phyloP scores from a whole-genome alignment of 2,113 vertebrate species.

The Cynoglossus semilaevis region DNA sequence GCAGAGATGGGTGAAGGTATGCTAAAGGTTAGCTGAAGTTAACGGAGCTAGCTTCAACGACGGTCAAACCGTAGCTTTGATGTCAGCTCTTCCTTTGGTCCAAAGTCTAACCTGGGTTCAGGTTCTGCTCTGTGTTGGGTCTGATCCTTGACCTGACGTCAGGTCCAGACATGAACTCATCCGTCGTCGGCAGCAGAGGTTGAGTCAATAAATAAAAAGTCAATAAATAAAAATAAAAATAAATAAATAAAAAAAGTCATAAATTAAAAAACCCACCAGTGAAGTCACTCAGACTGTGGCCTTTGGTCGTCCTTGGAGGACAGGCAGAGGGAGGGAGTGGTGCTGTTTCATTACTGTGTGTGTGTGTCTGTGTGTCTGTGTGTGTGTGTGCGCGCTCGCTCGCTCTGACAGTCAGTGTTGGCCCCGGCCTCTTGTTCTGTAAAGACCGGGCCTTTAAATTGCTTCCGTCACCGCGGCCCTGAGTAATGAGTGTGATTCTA shows the following conservation, averaged over 20 bases:
- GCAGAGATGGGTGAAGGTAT: conserved; percentile 2
- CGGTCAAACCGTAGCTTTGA: too few species aligned
- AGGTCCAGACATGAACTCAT: too few species aligned
- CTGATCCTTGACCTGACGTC: too few species aligned
- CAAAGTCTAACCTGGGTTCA: too few species aligned
- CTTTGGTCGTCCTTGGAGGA: conserved; percentile 75
- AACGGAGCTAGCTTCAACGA: too few species aligned
- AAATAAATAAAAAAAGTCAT: conserved; percentile 56
- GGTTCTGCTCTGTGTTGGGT: too few species aligned
- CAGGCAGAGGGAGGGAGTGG: conserved; percentile 51
- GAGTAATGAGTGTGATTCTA: conserved; percentile 86
- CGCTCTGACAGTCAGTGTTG: conserved; percentile 72
- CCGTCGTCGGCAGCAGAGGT: too few species aligned
- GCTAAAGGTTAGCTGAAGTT: too few species aligned
- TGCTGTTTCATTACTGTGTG: conserved; percentile 37
- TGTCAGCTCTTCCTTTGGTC: too few species aligned
- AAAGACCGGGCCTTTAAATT: conserved; percentile 81
- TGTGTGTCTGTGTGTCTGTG: conserved; percentile 8
- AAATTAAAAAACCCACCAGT: conserved; percentile 54
- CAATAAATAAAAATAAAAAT: conserved; percentile 1
- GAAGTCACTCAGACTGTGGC: conserved; percentile 61
- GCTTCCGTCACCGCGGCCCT: conserved; percentile 80
- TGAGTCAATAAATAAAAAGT: too few species aligned
- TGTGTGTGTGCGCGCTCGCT: conserved; percentile 23
- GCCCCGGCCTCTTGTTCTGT: conserved; percentile 82